Base-by-base conservation (phyloP, 2,113 vertebrate species). In the Oreochromis spilurus region DNA sequence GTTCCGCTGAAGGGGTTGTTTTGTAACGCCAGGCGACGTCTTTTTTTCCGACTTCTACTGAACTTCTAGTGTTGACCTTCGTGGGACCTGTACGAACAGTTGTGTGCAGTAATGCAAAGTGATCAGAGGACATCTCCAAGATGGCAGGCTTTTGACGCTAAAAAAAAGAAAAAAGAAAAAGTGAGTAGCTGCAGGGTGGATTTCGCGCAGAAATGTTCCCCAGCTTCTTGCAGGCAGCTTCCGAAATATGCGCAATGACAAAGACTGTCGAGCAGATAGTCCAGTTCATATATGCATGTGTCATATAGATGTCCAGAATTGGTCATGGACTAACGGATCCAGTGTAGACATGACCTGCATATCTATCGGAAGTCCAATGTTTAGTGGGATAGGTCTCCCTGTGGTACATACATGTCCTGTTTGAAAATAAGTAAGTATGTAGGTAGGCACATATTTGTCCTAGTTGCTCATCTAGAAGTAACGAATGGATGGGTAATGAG, bases 171-270 rank as follows among this genome's bases (percentile, higher is more conserved):
- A 26, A 26, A 26, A 26, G 26, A 57, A 8, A 19, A 21, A 3
- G 11, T 7, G n/a, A 5, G 24, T 5, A 58, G 24, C 4, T 58
- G 2, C 7, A 16, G 1, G 55, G 13, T 58, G 26, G 13, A 58
- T 58, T 58, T 58, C 4, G 0, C 1, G 1, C 13, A 16, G 13
- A 58, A 31, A 58, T 58, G 14, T 9, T 31, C 26, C 4, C 26
- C 55, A 58, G 26, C 14, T 31, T 58, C 55, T 58, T 3, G 5
- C 55, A 5, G 26, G 26, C 14, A 31, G 55, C 17, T 58, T 58
- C 24, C 0, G 0, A 58, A 58, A 58, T 31, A 3, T 58, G 55
- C 0, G 0, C 55, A 31, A 58, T 3, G 55, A 58, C 0, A 58
- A 17, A 17, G 26, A 31, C 55, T 58, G 55, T 58, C 2, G 0